Evolutionary conservation across 2,113 vertebrate species (phyloP).

Genomic region (Emydura subglobosa): DNA sequence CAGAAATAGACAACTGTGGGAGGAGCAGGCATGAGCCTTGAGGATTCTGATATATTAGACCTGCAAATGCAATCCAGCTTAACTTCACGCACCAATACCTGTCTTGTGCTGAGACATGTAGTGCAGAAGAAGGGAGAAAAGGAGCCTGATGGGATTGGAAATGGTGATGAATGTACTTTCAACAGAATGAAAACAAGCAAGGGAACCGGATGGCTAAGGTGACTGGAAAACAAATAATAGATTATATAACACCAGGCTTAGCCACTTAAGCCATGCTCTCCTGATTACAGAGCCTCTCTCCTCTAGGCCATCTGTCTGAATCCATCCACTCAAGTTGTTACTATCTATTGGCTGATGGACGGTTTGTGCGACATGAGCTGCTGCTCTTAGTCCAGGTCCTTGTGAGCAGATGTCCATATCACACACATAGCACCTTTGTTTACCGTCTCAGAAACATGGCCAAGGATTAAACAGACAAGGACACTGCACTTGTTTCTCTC

Average conservation of each 20-base stretch:
- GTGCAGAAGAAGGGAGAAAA: not conserved
- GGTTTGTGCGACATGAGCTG: not conserved
- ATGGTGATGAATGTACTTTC: not conserved
- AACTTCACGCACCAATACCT: not conserved
- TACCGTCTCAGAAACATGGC: not conserved
- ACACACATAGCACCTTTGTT: not conserved
- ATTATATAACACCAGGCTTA: not conserved
- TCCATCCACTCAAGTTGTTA: not conserved
- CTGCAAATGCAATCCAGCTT: not conserved
- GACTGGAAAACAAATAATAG: not conserved
- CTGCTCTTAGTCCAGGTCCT: not conserved
- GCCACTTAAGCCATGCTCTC: not conserved
- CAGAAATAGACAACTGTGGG: not conserved
- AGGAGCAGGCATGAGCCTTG: not conserved
- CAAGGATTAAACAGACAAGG: not conserved
- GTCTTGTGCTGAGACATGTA: not conserved
- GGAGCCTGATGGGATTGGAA: not conserved
- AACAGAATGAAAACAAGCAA: not conserved
- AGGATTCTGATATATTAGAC: not conserved
- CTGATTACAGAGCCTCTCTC: not conserved
- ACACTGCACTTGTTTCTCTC: not conserved
- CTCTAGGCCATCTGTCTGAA: not conserved
- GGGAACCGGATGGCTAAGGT: not conserved
- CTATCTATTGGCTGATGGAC: not conserved
- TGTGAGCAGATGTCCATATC: rapidly evolving